Base-by-base conservation (phyloP, 2,888 invertebrate genomes). In the Choreutis nemorana region DNA sequence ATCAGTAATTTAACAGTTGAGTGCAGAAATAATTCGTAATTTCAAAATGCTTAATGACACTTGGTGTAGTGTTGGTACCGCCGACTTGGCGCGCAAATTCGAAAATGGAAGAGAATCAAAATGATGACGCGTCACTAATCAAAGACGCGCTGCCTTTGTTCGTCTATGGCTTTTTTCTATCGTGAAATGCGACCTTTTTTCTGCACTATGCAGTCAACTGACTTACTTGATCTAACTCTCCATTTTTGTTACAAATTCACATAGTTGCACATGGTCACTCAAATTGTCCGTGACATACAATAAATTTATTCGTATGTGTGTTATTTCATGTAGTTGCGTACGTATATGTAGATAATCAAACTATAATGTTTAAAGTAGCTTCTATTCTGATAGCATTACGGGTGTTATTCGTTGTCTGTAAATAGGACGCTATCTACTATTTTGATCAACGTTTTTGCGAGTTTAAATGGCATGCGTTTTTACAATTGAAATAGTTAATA, bases 21-120 rank as follows among this genome's bases (percentile, higher is more conserved):
- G 63, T 53, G 64, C 62, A 57, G 55, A 65, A 53, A 53, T 59
- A 72, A 61, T 64, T 61, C 56, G 64, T 63, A 70, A 73, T 75
- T 75, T 72, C 53, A 48, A 50, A 53, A 72, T 60, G 66, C 54
- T 59, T 75, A 73, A 73, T 73, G 72, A 75, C 72, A 67, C 70
- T 58, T 46, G 43, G 44, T n/a, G n/a, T n/a, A n/a, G n/a, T n/a
- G n/a, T n/a, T n/a, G n/a, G n/a, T n/a, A n/a, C n/a, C n/a, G n/a
- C n/a, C n/a, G n/a, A n/a, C n/a, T n/a, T n/a, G 44, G 46, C 44
- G 45, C 61, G 57, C 55, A 58, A 66, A 72, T 61, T 64, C 61
- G 61, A 72, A 73, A 61, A 73, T 73, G 72, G 70, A 65, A 44
- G 60, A 39, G 48, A 60, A 59, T 61, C 55, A 50, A 50, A 67